These are phyloP conservation scores for Hycleus cichorii DNA, from an alignment of 1,140 invertebrate species.

Conservation along the genomic window DNA sequence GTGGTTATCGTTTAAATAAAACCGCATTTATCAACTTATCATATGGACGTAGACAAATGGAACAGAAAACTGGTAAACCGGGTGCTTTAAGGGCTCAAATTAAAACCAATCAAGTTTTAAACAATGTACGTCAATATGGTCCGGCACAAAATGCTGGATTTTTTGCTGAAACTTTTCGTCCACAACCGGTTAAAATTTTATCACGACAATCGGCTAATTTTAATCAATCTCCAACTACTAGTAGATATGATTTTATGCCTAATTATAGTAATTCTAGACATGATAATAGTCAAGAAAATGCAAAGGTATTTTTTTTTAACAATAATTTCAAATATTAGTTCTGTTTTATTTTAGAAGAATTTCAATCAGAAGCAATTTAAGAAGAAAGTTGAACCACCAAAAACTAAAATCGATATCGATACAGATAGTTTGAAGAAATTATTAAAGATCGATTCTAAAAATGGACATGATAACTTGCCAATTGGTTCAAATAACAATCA, in stretches of 20 bases:
- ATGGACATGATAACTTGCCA: neutral
- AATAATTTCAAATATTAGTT: neutral
- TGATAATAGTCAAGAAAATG: neutral
- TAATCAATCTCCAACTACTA: neutral
- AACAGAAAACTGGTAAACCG: constrained; percentile 38
- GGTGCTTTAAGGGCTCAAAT: constrained; percentile 15
- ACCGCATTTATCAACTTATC: constrained; percentile 56
- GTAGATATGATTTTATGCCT: neutral
- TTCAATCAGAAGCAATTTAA: neutral
- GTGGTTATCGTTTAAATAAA: constrained; percentile 48
- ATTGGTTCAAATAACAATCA: neutral
- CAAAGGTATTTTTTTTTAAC: neutral
- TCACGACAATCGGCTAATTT: neutral
- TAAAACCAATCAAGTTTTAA: neutral
- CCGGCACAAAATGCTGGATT: too few species aligned
- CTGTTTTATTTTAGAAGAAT: neutral
- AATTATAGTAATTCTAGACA: neutral
- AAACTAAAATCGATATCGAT: constrained; percentile 4
- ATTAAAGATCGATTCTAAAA: constrained; percentile 18
- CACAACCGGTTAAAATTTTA: neutral
- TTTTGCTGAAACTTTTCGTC: too few species aligned
- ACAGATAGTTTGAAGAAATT: constrained; percentile 25
- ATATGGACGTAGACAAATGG: constrained; percentile 43
- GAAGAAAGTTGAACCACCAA: neutral
- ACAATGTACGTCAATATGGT: too few species aligned